Conservation (phyloP, 1,140 invertebrate genomes). For the Leguminivora glycinivorella region DNA sequence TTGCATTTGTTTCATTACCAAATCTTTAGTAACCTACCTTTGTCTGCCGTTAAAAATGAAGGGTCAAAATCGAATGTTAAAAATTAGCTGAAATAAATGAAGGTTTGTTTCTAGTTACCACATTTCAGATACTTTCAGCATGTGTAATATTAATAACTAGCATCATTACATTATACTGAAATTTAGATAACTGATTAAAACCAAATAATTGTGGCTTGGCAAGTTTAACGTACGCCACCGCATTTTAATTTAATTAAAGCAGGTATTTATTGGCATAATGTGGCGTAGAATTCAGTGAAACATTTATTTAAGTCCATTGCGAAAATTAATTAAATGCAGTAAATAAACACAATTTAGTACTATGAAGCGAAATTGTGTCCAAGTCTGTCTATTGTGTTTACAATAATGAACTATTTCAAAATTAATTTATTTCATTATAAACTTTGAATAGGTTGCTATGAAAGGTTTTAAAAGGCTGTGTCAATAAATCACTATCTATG, state of each 20-base stretch:
- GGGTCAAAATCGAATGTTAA: no score
- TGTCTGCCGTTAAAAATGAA: no score
- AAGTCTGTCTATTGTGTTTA: no score
- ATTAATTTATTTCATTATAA: no score
- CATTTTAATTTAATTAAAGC: neutral
- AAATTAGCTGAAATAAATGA: neutral
- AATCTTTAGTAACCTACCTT: no score
- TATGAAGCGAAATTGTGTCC: no score
- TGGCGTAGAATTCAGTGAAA: neutral
- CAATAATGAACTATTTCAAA: no score
- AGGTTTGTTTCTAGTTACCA: neutral
- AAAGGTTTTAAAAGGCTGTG: no score
- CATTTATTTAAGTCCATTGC: neutral
- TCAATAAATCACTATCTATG: no score
- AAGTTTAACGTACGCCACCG: neutral
- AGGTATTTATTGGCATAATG: slow-evolving; percentile 2
- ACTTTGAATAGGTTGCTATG: no score
- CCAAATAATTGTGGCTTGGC: neutral
- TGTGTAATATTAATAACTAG: neutral
- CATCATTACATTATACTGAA: neutral
- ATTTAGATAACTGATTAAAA: neutral
- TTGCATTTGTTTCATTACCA: no score
- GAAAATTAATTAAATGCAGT: neutral
- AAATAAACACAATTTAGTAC: neutral
- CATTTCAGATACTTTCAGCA: neutral